phyloP scores from a whole-genome alignment of 2,113 vertebrate genomes.

The Arenaria interpres region DNA sequence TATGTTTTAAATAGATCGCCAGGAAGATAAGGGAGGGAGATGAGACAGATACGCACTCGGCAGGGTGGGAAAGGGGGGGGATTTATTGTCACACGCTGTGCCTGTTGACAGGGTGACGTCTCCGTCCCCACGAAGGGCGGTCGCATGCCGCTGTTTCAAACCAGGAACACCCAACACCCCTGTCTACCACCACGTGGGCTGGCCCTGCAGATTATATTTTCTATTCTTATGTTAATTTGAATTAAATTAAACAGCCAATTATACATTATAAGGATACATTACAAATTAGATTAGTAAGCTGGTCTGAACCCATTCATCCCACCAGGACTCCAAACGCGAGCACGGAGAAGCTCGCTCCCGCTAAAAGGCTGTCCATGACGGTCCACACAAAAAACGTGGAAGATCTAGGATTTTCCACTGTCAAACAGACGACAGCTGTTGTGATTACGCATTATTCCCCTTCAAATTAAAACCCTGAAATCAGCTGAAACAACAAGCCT shows the following conservation, averaged over 20 bases:
- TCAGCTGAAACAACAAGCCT: constrained; percentile 12
- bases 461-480: constrained; percentile 22
- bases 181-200: neutral
- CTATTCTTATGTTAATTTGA: constrained; percentile 53
- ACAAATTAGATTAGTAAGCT: constrained; percentile 54
- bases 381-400: neutral
- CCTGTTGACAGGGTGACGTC: rapidly evolving
- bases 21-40: neutral
- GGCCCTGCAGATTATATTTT: neutral
- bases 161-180: neutral
- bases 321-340: neutral
- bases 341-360: neutral
- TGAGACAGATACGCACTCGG: neutral
- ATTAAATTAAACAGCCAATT: constrained; percentile 60
- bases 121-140: rapidly evolving
- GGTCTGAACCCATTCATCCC: constrained; percentile 32
- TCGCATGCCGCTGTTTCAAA: rapidly evolving
- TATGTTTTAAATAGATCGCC: neutral
- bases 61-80: neutral
- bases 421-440: constrained; percentile 10
- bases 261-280: constrained; percentile 7
- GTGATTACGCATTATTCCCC: constrained; percentile 24
- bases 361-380: neutral
- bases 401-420: constrained; percentile 27
- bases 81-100: neutral